Evolutionary conservation across 2,113 vertebrate species (phyloP).

Genomic region (Argyrosomus japonicus): DNA sequence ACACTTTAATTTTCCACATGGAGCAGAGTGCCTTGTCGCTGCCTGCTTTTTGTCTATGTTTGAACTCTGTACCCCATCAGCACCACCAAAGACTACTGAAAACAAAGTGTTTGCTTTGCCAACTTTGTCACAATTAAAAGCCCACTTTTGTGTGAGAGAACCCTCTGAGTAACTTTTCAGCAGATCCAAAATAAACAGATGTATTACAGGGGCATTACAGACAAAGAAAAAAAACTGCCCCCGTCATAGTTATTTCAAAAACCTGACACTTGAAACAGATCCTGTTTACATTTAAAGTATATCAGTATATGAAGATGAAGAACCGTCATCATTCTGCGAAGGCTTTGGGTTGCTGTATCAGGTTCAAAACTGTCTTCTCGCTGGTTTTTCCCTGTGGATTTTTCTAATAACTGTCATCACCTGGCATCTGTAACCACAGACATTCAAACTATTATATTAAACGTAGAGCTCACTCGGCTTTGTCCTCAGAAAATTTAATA

Average conservation of each 20-base stretch:
- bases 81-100: conserved; percentile 19
- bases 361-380: conserved; percentile 11
- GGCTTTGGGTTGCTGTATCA: conserved; percentile 11
- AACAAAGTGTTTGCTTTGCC: conserved; percentile 35
- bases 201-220: neutral
- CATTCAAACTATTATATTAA: conserved; percentile 33
- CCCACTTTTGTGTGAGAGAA: neutral
- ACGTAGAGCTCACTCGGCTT: conserved; percentile 3
- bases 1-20: conserved; percentile 76
- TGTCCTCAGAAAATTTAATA: neutral
- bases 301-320: neutral
- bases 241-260: neutral
- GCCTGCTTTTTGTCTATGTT: conserved; percentile 60
- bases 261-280: neutral
- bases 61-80: conserved; percentile 59
- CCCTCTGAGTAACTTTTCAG: neutral
- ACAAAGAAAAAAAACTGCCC: too few species aligned
- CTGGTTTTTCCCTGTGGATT: conserved; percentile 19
- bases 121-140: conserved; percentile 20
- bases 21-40: conserved; percentile 58
- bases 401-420: conserved; percentile 59
- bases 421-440: conserved; percentile 23
- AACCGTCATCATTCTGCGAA: neutral
- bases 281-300: neutral
- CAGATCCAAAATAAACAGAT: conserved; percentile 30